phyloP scores from a whole-genome alignment of 30 jellyfish, hydroid and myxozoan genomes.

The Phacellophora camtschatica region DNA sequence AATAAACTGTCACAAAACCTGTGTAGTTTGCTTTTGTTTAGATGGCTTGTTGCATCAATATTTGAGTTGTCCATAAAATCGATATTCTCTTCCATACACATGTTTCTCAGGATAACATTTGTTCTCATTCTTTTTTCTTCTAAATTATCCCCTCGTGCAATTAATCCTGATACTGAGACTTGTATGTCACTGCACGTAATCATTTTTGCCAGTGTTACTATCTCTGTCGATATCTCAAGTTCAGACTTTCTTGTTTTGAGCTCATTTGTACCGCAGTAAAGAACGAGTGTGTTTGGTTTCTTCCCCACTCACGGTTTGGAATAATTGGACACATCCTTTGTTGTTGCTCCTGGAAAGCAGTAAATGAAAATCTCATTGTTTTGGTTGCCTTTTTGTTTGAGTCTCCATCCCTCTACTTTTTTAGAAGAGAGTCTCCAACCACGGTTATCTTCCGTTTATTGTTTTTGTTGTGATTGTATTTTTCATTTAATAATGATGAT shows the following conservation, averaged over 20 bases:
- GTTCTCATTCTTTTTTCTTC: conserved; percentile 9
- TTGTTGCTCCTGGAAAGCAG: conserved; percentile 7
- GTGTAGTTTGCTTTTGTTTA: conserved; percentile 11
- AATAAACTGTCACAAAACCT: background rate
- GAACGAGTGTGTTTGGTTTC: background rate
- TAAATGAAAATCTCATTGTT: background rate
- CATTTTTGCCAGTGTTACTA: background rate
- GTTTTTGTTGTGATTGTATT: background rate
- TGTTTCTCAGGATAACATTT: background rate
- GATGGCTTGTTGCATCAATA: background rate
- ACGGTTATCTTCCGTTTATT: background rate
- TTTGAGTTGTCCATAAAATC: background rate
- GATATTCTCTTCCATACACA: conserved; percentile 3
- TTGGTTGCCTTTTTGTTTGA: background rate
- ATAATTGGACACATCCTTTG: background rate
- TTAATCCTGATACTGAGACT: background rate
- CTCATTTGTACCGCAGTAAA: background rate
- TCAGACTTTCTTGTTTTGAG: background rate
- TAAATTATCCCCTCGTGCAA: background rate
- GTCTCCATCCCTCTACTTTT: conserved; percentile 3
- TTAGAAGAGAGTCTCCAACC: background rate
- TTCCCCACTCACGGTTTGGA: background rate
- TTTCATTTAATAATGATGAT: no score
- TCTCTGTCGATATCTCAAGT: conserved; percentile 6
- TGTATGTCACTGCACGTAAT: background rate